A percentile compares a stretch with the other conserved stretches of the same genome.
Evolutionary conservation across 30 jellyfish, hydroid and myxozoan species (phyloP).

Genomic region (Hydractinia echinata): DNA sequence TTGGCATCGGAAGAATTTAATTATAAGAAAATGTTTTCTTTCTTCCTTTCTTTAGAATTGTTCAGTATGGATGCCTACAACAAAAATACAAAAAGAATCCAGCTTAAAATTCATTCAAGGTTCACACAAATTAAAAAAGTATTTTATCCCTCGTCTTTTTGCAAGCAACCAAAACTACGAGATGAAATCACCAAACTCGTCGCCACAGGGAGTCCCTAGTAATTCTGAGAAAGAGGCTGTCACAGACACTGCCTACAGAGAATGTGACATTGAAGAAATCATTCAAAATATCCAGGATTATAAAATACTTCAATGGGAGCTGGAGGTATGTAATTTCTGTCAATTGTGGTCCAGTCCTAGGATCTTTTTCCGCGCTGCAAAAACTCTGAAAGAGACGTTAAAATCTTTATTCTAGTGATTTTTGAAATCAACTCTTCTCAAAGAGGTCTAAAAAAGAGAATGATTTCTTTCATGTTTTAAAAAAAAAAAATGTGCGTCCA

Average conservation of each 20-base stretch:
- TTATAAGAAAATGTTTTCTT: too few relatives aligned
- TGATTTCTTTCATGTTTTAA: too few relatives aligned
- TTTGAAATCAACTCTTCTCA: too few relatives aligned
- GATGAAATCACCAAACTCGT: background rate
- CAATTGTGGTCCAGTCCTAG: background rate
- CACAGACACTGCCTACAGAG: too few relatives aligned
- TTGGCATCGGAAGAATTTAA: too few relatives aligned
- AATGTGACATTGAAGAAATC: slow-evolving; percentile 3
- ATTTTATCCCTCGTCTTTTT: slow-evolving; percentile 55
- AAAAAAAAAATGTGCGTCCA: too few relatives aligned
- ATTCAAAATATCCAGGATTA: background rate
- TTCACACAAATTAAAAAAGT: slow-evolving; percentile 61
- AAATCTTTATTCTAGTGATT: too few relatives aligned
- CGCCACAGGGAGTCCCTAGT: background rate
- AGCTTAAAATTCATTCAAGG: slow-evolving; percentile 57
- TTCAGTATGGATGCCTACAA: slow-evolving; percentile 67
- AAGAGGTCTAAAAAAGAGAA: too few relatives aligned
- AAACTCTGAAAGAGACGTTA: too few relatives aligned
- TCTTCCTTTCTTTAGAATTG: slow-evolving; percentile 45
- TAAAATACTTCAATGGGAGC: slow-evolving; percentile 66
- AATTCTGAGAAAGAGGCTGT: too few relatives aligned
- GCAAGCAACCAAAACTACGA: slow-evolving; percentile 32
- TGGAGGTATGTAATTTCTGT: slow-evolving; percentile 45
- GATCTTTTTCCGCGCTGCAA: background rate
- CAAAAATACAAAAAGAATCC: slow-evolving; percentile 36